Base-by-base conservation (phyloP, 2,113 vertebrate species). In the Daboia siamensis region DNA sequence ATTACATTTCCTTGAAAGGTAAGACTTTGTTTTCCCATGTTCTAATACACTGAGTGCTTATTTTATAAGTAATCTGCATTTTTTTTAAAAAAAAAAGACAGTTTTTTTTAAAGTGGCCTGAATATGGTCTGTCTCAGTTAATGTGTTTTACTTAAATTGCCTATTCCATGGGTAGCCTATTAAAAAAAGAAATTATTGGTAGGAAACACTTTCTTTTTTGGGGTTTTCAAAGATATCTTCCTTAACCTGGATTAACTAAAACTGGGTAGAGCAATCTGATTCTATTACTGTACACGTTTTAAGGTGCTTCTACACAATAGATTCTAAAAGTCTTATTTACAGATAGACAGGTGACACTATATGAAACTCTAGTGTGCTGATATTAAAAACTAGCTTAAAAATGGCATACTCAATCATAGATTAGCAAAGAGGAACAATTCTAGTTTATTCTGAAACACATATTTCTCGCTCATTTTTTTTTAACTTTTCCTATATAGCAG, bases 1-100 rank as follows among this genome's bases (percentile, higher is more conserved):
- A 92, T 90, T 88, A 93, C 46, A 90, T 61, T 93, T 61, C 88
- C 90, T 44, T 90, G 87, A 93, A 46, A 90, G 29, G 13, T 33
- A 90, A 54, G 13, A 26, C 74, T 52, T 24, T 44, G 54, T 91
- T 90, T 90, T 55, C 33, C 20, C 64, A 86, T 61, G 46, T 64
- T 44, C 12, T 4, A 85, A 21, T 86, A 59, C 85, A 86, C 51
- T 61, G 56, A 74, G 1, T 26, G 87, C 2, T 15, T 88, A 29
- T 57, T 57, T 39, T 21, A n/a, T 8, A 57, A 33, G 17, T 21
- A 15, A 39, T 24, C 46, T 24, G 33, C 29, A n/a, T n/a, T 85
- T 86, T 91, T 86, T 12, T 2, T 39, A 39, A 46, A 11, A 29
- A 57, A 12, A 57, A 29, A 12, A 52, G 85, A 52, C 46, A 5